Evolutionary conservation across 1,140 invertebrate species (phyloP), one percentile per base, ranked within the genome.

Genomic region (Cotesia typhae): DNA sequence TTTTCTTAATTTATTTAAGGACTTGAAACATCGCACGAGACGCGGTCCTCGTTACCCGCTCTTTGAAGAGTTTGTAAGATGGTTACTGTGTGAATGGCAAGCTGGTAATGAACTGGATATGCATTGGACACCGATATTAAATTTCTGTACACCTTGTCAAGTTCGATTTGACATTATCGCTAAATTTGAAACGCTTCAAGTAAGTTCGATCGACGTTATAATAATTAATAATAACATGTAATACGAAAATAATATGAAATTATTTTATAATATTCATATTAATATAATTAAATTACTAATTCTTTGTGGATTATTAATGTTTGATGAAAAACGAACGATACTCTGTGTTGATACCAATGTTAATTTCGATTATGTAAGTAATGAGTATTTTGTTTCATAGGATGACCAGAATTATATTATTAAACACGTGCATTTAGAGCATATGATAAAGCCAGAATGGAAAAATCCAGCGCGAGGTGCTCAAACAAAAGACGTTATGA

Each of bases 81-180:
- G 93, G 87, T 87, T 94, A 3, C 76, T 94, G 36, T 92, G 93
- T 79, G 90, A 92, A 66, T 86, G 88, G 83, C 88, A 88, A 79
- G 83, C 89, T n/a, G 90, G 89, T 7, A 86, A 90, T 52, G 87
- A 89, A 6, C 87, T 95, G 36, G 96, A 98, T 82, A 96, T 97
- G 91, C 96, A 98, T 82, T 97, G 96, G 94, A 93, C 92, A 36
- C 93, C 95, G 0, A 92, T 95, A 72, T 91, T 92, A 6, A 90
- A 92, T 76, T 94, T 97, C 78, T 97, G 96, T 80, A 95, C 95
- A 28, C 96, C 95, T 0, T 97, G 96, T 85, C 90, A 93, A 86
- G 93, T 97, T 52, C 88, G 94, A 77, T 97, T 96, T 80, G 93
- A 96, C 80, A 89, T 96, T 57, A 93, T 97, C 64, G 91, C 94